These are phyloP conservation scores for Ophion slaviceki DNA, from an alignment of 2,888 invertebrate species.

Conservation along the genomic window DNA sequence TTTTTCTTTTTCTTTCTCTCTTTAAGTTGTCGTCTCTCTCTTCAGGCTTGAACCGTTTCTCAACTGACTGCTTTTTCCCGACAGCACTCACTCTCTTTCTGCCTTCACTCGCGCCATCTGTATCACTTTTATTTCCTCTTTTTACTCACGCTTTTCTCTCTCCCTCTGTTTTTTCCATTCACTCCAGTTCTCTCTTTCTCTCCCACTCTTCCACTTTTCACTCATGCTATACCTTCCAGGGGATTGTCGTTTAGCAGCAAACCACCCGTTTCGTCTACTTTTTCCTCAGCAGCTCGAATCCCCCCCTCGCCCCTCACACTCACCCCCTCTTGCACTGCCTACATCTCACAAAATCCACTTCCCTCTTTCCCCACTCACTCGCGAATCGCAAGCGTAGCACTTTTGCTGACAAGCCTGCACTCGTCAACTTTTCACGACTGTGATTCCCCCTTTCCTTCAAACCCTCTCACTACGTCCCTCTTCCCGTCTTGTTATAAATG, in stretches of 20 bases:
- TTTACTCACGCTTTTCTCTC: conserved; percentile 19
- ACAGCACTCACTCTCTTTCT: conserved; percentile 6
- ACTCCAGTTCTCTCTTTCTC: not conserved
- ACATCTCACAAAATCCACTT: conserved; percentile 24
- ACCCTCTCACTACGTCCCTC: not conserved
- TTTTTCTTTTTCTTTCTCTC: conserved; percentile 19
- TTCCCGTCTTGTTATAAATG: not conserved
- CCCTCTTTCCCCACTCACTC: conserved; percentile 50
- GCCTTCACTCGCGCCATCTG: conserved; percentile 5
- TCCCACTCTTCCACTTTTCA: conserved; percentile 22
- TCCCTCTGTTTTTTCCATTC: not conserved
- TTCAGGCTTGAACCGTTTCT: conserved; percentile 35
- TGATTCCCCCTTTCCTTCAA: conserved; percentile 25
- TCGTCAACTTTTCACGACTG: conserved; percentile 62
- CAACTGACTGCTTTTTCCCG: conserved; percentile 26
- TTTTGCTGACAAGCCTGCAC: conserved; percentile 65
- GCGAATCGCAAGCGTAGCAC: conserved; percentile 63
- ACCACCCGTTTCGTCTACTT: conserved; percentile 54
- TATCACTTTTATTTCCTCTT: conserved; percentile 6
- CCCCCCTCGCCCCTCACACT: not conserved
- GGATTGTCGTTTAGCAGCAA: conserved; percentile 53
- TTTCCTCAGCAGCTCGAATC: conserved; percentile 30
- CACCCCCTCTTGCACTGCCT: not conserved
- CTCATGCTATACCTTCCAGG: conserved; percentile 26
- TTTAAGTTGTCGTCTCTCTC: conserved; percentile 41